Evolutionary conservation across 2,113 vertebrate genomes (phyloP).

Genomic region (Eurystomus gularis): DNA sequence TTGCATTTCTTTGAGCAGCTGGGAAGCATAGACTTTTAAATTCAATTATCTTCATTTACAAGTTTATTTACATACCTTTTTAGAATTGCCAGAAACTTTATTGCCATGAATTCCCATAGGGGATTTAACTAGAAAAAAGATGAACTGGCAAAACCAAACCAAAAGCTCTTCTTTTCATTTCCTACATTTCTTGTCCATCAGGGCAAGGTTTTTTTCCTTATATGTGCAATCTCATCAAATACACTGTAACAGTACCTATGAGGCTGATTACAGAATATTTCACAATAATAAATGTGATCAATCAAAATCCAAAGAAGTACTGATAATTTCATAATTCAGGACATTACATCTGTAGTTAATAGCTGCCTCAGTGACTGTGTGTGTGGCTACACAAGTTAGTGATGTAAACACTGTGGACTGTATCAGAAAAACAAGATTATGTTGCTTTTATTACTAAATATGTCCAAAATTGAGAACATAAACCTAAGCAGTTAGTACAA

Average conservation of each 20-base stretch:
- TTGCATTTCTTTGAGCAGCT: neutral
- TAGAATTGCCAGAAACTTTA: neutral
- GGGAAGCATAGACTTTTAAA: neutral
- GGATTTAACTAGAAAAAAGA: neutral
- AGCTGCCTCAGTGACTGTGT: neutral
- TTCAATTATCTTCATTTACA: rapidly evolving
- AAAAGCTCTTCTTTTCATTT: neutral
- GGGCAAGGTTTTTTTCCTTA: neutral
- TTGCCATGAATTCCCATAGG: neutral
- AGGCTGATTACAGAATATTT: neutral
- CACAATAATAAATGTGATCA: neutral
- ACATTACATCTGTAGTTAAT: neutral
- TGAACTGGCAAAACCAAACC: neutral
- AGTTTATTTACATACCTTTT: neutral
- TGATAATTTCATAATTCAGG: neutral
- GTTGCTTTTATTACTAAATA: neutral
- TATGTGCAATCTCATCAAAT: neutral
- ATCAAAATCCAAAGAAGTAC: neutral
- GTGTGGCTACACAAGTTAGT: neutral
- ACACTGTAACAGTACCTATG: neutral
- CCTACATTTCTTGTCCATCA: neutral
- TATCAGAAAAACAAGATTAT: neutral
- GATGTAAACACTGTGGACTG: neutral
- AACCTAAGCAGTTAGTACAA: neutral
- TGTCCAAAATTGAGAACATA: neutral